These are phyloP conservation scores for Cylloceria caligata DNA, from an alignment of 2,888 invertebrate genomes.

Conservation along the genomic window DNA sequence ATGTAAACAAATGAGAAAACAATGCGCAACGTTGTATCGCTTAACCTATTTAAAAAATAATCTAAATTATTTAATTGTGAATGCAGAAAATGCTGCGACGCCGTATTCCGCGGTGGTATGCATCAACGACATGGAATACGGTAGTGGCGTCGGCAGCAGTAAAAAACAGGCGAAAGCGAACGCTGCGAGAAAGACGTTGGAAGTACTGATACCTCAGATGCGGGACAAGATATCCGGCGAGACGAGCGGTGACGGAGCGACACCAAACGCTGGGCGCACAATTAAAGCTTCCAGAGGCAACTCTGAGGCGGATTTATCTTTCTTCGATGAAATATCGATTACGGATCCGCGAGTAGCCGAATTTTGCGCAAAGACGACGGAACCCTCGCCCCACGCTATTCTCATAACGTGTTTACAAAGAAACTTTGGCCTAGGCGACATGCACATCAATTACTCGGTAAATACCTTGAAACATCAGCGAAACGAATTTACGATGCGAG, in stretches of 20 bases:
- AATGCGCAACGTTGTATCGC: too few relatives aligned
- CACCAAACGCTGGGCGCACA: constrained; percentile 82
- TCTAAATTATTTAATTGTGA: not conserved
- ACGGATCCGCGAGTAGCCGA: constrained; percentile 97
- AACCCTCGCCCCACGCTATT: constrained; percentile 97
- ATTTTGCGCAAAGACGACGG: constrained; percentile 98
- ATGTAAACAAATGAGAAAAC: not conserved
- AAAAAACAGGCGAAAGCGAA: constrained; percentile 98
- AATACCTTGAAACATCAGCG: constrained; percentile 95
- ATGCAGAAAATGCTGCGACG: constrained; percentile 93
- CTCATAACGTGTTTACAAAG: constrained; percentile 95
- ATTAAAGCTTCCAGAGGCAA: constrained; percentile 82
- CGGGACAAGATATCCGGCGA: constrained; percentile 91
- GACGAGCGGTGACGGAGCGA: constrained; percentile 84
- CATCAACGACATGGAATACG: constrained; percentile 97
- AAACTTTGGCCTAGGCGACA: constrained; percentile 96
- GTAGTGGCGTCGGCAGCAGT: constrained; percentile 96
- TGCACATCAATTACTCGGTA: constrained; percentile 94
- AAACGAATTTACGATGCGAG: constrained; percentile 97
- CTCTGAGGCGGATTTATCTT: constrained; percentile 84
- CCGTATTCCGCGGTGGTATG: constrained; percentile 97
- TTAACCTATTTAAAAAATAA: not conserved
- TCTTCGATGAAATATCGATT: constrained; percentile 96
- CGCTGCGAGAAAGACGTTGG: constrained; percentile 95
- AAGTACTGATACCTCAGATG: constrained; percentile 97